Base-by-base conservation (phyloP, 2,113 vertebrate species). In the Tachycineta bicolor region DNA sequence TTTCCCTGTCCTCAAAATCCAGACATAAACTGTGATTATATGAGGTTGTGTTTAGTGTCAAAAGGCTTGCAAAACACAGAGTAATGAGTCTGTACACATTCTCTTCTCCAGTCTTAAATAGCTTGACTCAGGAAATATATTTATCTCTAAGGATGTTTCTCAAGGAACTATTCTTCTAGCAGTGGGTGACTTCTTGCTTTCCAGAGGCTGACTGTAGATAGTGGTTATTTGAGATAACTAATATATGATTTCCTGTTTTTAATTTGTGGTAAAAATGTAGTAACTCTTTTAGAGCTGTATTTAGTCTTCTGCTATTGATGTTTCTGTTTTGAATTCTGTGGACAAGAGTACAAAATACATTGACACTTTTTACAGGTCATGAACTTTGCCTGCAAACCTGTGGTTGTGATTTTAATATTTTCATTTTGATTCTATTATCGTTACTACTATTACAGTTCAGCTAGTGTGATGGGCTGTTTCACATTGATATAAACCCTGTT, bases 221-320 rank as follows among this genome's bases (percentile, higher is more conserved):
- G 41, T 49, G 50, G 23, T 85, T 91, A 53, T 93, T 91, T 91
- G 64, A 85, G 84, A 68, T 92, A 87, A 83, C 34, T 89, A 69
- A 53, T 80, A 33, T 59, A 95, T 44, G 15, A 83, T 69, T 96
- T 96, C 91, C 91, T 95, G 87, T 64, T 96, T 84, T 87, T 62
- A 91, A 49, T 83, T 81, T 6, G 20, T 73, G 75, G 59, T 47
- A 63, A 73, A 88, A 75, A 65, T 37, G 21, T 41, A 52, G 47
- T 76, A 86, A 49, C 24, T 56, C 1, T 73, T 14, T 39, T 13
- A 53, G 56, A 65, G 9, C 49, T 84, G 28, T 65, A 34, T 85
- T 85, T 90, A 55, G 34, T 90, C 39, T 94, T 64, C 47, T 65
- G 21, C n/a, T 74, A 44, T 25, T 73, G 68, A 44, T 3, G 1